These are phyloP conservation scores for Nixonia krombeini DNA, from an alignment of 1,140 invertebrate genomes.

Conservation along the genomic window DNA sequence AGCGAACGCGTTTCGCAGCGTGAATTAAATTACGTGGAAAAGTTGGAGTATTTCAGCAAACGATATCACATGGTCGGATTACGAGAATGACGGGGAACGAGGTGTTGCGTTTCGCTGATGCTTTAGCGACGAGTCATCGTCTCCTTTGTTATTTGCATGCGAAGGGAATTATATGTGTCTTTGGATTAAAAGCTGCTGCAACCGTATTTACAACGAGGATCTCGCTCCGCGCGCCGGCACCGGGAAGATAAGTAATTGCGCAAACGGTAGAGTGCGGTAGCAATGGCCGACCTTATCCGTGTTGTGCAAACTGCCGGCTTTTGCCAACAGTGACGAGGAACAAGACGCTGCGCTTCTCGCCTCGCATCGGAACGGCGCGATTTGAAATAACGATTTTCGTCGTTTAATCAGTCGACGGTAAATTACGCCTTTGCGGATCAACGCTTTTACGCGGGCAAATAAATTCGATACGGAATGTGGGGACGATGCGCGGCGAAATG, in stretches of 20 bases:
- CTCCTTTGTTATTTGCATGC: conserved; percentile 35
- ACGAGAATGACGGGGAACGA: too few species aligned
- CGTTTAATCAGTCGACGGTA: too few species aligned
- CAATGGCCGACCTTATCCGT: conserved; percentile 44
- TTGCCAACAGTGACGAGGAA: conserved; percentile 8
- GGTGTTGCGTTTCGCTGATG: neutral
- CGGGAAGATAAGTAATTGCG: conserved; percentile 49
- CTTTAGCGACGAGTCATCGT: too few species aligned
- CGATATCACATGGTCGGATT: too few species aligned
- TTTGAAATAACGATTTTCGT: too few species aligned
- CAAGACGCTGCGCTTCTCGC: conserved; percentile 2
- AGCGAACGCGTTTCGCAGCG: too few species aligned
- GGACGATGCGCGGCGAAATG: conserved; percentile 21
- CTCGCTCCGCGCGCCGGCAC: conserved; percentile 19
- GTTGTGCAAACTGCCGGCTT: conserved; percentile 9
- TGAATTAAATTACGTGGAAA: too few species aligned
- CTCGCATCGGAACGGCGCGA: too few species aligned
- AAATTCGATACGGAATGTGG: conserved; percentile 29
- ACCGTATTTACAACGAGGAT: conserved; percentile 43
- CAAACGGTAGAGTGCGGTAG: conserved; percentile 43
- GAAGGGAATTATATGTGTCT: conserved; percentile 38
- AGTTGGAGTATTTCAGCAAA: too few species aligned
- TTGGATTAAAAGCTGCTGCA: conserved; percentile 45
- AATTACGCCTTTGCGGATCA: neutral
- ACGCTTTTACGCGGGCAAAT: conserved; percentile 23